Percentiles rank a stretch among this genome's conserved stretches.
phyloP scores from a whole-genome alignment of 30 jellyfish, hydroid and myxozoan genomes.

The Clytia hemisphaerica region DNA sequence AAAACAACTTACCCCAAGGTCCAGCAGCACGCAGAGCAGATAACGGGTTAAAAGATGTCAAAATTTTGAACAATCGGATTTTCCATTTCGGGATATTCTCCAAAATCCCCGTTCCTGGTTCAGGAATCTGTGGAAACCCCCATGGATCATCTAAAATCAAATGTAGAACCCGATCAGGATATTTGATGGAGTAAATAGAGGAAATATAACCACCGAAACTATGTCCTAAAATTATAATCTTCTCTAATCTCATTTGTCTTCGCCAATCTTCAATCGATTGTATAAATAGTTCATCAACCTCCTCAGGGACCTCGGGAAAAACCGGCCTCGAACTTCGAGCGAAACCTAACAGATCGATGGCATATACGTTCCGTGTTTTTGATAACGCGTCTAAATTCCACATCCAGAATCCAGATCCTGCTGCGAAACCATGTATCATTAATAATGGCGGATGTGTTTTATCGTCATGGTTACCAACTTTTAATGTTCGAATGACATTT shows the following conservation, averaged over 20 bases:
- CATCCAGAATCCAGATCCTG: constrained; percentile 93
- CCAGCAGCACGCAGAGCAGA: constrained; percentile 35
- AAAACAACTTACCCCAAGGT: constrained; percentile 24
- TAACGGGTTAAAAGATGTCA: constrained; percentile 29
- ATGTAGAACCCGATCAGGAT: constrained; percentile 74
- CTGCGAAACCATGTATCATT: constrained; percentile 83
- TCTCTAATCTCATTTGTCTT: constrained; percentile 70
- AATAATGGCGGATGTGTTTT: constrained; percentile 48
- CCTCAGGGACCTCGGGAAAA: constrained; percentile 52
- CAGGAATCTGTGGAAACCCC: constrained; percentile 94
- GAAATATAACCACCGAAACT: constrained; percentile 97
- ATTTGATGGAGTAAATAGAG: constrained; percentile 53
- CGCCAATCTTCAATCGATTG: constrained; percentile 87
- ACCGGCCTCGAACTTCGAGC: constrained; percentile 88
- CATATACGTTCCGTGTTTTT: constrained; percentile 59
- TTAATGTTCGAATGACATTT: constrained; percentile 70
- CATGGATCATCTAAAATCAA: constrained; percentile 82
- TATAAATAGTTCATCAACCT: constrained; percentile 60
- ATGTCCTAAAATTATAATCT: constrained; percentile 71
- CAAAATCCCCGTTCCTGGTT: too few species aligned
- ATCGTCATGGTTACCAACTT: constrained; percentile 41
- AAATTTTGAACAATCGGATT: neutral
- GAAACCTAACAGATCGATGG: constrained; percentile 88
- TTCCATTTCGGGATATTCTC: constrained; percentile 7
- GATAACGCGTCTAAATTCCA: constrained; percentile 66